These are phyloP conservation scores for Phymatocera aterrima DNA, from an alignment of 2,888 invertebrate genomes.

Conservation along the genomic window DNA sequence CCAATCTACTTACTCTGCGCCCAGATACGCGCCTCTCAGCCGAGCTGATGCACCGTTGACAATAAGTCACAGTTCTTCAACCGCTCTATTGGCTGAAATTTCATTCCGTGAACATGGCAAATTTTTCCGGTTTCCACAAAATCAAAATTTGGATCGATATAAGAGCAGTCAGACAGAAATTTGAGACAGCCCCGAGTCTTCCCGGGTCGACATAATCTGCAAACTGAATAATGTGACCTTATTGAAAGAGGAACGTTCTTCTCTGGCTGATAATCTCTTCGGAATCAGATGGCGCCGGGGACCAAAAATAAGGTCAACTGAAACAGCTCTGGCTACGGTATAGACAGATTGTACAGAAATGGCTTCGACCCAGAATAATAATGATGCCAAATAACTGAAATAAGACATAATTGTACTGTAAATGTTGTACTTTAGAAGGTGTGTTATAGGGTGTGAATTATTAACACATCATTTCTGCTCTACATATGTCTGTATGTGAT, in stretches of 20 bases:
- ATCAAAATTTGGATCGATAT: too few relatives aligned
- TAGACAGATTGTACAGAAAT: neutral
- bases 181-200: neutral
- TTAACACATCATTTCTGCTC: too few relatives aligned
- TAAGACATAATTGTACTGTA: neutral
- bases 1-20: too few relatives aligned
- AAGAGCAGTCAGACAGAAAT: too few relatives aligned
- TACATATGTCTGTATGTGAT: too few relatives aligned
- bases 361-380: neutral
- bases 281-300: neutral
- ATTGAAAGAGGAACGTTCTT: neutral
- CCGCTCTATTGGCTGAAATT: too few relatives aligned
- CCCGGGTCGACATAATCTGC: neutral
- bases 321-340: neutral
- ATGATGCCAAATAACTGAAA: neutral
- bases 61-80: too few relatives aligned
- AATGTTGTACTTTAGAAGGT: neutral
- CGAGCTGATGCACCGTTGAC: too few relatives aligned
- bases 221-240: neutral
- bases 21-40: too few relatives aligned
- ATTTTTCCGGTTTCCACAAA: too few relatives aligned
- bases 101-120: too few relatives aligned
- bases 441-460: neutral
- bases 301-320: neutral
- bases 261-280: neutral